Conservation (phyloP, 2,888 invertebrate species). For the Euphydryas editha region DNA sequence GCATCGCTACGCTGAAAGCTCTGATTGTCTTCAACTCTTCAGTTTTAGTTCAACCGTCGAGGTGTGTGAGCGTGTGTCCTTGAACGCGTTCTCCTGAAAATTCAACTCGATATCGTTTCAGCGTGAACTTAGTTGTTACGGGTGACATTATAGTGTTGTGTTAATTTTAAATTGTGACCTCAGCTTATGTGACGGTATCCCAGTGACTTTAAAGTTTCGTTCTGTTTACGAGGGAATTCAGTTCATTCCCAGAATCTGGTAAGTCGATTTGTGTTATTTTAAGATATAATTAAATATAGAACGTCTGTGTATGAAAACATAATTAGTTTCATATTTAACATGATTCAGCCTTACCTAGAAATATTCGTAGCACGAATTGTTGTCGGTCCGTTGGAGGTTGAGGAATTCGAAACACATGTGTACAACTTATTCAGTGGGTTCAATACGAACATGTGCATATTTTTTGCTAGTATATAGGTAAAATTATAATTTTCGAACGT, state of each 20-base stretch:
- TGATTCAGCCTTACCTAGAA: conserved; percentile 65
- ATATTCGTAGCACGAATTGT: conserved; percentile 42
- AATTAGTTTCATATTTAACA: conserved; percentile 72
- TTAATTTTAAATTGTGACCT: conserved; percentile 45
- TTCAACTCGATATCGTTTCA: conserved; percentile 55
- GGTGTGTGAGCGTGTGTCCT: conserved; percentile 52
- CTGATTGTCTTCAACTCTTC: conserved; percentile 71
- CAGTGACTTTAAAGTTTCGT: conserved; percentile 46
- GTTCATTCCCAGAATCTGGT: conserved; percentile 69
- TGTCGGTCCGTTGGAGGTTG: conserved; percentile 36
- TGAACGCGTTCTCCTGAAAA: conserved; percentile 44
- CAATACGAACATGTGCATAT: conserved; percentile 22
- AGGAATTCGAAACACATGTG: conserved; percentile 42
- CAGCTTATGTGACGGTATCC: conserved; percentile 42
- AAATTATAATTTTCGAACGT: background rate
- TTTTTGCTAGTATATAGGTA: conserved; percentile 6
- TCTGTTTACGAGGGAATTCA: conserved; percentile 59
- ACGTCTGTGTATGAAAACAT: conserved; percentile 73
- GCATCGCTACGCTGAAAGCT: conserved; percentile 73
- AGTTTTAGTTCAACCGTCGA: conserved; percentile 69
- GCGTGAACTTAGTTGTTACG: conserved; percentile 54
- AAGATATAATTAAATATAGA: conserved; percentile 81
- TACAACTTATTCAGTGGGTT: conserved; percentile 20
- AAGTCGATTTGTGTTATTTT: conserved; percentile 77
- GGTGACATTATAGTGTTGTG: conserved; percentile 60